Percentiles rank a stretch among this genome's conserved stretches.
Evolutionary conservation across 2,888 invertebrate genomes (phyloP).

Genomic region (Trichopria drosophilae): DNA sequence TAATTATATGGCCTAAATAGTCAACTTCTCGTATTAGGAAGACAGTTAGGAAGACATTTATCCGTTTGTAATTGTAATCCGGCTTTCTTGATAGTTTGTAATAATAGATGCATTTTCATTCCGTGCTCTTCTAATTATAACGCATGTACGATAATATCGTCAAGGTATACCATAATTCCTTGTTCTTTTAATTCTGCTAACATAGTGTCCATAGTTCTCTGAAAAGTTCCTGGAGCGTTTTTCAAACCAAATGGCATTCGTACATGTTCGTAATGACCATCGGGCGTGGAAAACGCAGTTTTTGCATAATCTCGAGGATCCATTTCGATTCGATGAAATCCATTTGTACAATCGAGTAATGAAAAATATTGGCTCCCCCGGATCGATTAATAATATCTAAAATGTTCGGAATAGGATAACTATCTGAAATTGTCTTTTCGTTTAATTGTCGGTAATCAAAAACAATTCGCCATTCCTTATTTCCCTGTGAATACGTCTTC

Average conservation of each 20-base stretch:
- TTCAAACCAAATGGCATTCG: conserved; percentile 42
- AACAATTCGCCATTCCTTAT: too few species aligned
- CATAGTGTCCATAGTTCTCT: conserved; percentile 14
- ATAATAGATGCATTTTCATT: neutral
- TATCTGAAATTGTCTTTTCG: too few species aligned
- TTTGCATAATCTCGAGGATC: neutral
- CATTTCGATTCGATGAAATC: neutral
- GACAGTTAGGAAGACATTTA: too few species aligned
- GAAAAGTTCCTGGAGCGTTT: conserved; percentile 42
- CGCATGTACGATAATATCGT: neutral
- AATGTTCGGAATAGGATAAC: too few species aligned
- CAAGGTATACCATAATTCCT: neutral
- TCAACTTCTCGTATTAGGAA: neutral
- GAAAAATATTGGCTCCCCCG: too few species aligned
- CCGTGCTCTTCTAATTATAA: neutral
- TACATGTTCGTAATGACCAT: conserved; percentile 42
- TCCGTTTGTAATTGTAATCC: neutral
- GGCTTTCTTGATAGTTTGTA: neutral
- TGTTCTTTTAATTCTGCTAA: too few species aligned
- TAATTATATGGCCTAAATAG: too few species aligned
- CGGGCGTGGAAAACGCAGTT: conserved; percentile 40
- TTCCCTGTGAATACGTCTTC: too few species aligned
- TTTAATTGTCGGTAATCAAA: too few species aligned
- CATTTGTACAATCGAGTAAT: neutral
- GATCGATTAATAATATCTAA: too few species aligned